Evolutionary conservation across 2,113 vertebrate genomes (phyloP).

Genomic region (Pseudopodoces humilis): DNA sequence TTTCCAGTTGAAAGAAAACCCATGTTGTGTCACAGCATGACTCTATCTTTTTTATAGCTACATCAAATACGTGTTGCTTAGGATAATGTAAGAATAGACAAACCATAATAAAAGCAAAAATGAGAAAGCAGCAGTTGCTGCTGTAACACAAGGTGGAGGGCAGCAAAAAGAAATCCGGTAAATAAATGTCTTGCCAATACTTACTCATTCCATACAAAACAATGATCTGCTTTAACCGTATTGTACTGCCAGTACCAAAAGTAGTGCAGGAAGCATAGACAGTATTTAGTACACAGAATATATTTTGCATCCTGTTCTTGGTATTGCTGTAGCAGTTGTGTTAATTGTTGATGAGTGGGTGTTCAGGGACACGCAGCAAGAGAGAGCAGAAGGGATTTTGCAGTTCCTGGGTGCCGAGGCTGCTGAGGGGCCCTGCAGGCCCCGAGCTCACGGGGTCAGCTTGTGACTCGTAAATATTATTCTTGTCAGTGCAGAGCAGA

Average conservation of each 20-base stretch:
- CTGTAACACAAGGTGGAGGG: not conserved
- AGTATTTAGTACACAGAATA: not conserved
- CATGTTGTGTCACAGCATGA: conserved; percentile 46
- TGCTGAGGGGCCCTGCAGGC: not conserved
- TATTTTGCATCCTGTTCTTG: not conserved
- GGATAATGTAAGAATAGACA: conserved; percentile 1
- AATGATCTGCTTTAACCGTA: not conserved
- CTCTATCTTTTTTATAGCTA: conserved; percentile 50
- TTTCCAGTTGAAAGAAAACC: conserved; percentile 26
- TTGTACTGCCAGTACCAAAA: not conserved
- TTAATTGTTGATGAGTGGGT: not conserved
- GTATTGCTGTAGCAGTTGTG: not conserved
- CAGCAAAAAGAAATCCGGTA: not conserved
- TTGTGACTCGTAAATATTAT: not conserved
- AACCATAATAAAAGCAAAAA: not conserved
- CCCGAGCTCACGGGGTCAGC: not conserved
- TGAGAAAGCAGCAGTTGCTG: not conserved
- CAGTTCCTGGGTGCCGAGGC: not conserved
- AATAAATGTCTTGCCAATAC: not conserved
- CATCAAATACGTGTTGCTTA: conserved; percentile 37
- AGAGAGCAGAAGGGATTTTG: not conserved
- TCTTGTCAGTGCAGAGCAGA: conserved; percentile 20
- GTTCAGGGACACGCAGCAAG: not conserved
- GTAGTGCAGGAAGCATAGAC: not conserved
- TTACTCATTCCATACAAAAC: not conserved